Percentiles rank a stretch among this genome's conserved stretches.
These are phyloP conservation scores for Halcyon leucocephala DNA, from an alignment of 2,797 vertebrate genomes.

Conservation along the genomic window DNA sequence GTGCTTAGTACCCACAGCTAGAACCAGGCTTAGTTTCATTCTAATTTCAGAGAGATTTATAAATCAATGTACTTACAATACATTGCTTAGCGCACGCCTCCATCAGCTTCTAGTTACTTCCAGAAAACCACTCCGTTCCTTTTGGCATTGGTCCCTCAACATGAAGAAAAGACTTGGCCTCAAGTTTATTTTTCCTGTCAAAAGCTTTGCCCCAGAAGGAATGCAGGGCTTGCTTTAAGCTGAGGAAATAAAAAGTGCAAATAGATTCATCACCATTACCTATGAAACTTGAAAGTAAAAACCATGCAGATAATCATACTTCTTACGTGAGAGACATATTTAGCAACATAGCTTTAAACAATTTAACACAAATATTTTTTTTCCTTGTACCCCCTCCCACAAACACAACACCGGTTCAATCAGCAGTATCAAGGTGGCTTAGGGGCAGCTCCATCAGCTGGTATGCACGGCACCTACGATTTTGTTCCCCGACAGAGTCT, in stretches of 20 bases:
- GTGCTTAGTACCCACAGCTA: background rate
- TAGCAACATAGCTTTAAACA: background rate
- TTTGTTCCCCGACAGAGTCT: background rate
- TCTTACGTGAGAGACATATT: background rate
- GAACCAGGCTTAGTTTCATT: background rate
- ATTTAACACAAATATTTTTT: background rate
- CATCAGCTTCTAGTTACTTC: background rate
- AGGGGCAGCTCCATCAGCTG: background rate
- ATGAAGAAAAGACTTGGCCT: background rate
- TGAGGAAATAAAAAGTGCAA: background rate
- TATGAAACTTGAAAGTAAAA: background rate
- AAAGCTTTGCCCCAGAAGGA: background rate
- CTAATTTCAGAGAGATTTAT: background rate
- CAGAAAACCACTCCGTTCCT: background rate
- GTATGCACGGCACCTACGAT: background rate
- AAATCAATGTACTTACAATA: background rate
- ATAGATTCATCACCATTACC: background rate
- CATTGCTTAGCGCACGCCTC: background rate
- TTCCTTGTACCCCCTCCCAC: background rate
- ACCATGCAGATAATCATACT: background rate
- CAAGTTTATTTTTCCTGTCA: background rate
- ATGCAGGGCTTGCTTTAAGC: background rate
- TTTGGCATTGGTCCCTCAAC: background rate
- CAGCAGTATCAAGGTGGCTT: background rate
- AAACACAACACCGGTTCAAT: background rate